Evolutionary conservation across 2,797 vertebrate species (phyloP).

Genomic region (Acanthurus tractus): DNA sequence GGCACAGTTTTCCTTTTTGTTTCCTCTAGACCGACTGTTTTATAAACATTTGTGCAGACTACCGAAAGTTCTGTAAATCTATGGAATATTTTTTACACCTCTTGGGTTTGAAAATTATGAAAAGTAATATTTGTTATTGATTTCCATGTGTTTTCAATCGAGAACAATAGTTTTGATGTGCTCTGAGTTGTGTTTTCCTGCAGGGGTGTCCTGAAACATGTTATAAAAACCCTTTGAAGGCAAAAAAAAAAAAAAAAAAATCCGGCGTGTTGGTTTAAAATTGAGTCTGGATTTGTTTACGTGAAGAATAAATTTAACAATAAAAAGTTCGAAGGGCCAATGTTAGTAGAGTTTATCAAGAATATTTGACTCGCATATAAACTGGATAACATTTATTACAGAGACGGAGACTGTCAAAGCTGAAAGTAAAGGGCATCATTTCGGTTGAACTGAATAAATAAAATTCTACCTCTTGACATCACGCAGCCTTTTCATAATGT

Average conservation of each 20-base stretch:
- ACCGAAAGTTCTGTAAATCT: conserved; percentile 7
- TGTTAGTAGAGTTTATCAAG: background rate
- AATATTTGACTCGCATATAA: background rate
- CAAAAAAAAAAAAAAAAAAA: background rate
- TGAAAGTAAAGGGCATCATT: conserved; percentile 2
- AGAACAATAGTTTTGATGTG: background rate
- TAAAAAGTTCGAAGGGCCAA: background rate
- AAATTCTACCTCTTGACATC: conserved; percentile 57
- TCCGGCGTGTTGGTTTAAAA: background rate
- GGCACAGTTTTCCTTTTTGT: background rate
- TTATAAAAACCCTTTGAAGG: background rate
- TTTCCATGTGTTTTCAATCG: conserved; percentile 20
- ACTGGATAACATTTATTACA: background rate
- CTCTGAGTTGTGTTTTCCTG: conserved; percentile 11
- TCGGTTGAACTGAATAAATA: conserved; percentile 24
- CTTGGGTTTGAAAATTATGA: conserved; percentile 5
- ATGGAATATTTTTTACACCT: conserved; percentile 1
- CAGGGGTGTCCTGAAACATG: conserved; percentile 8
- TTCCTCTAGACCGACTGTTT: background rate
- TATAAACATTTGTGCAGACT: background rate
- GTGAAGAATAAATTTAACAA: background rate
- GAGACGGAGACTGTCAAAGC: background rate
- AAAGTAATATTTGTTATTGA: background rate
- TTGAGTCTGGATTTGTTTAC: background rate
- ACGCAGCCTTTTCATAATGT: conserved; percentile 8